Base-by-base conservation (phyloP, 2,888 invertebrate species). In the Volucella bombylans region DNA sequence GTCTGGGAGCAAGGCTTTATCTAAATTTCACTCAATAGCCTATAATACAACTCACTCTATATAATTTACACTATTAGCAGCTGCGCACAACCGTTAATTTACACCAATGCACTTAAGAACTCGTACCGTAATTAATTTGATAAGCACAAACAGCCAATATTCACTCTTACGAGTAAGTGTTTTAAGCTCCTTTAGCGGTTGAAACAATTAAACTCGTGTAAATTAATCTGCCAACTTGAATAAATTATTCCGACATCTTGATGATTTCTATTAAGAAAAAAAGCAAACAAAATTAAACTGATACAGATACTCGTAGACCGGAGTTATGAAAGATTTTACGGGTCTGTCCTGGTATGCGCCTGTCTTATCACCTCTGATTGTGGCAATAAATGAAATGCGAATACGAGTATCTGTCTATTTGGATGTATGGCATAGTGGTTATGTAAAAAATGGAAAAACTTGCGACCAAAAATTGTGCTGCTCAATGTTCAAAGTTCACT, bases 401-500 rank as follows among this genome's bases (percentile, higher is more conserved):
- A 31, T 2, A 23, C 18, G 18, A 23, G 18, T 23, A 23, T 31
- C 31, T 31, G 31, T 6, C 6, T 31, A 31, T 31, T 6, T 31
- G 31, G 3, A 23, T 2, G 23, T 23, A 23, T 23, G 3, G 23
- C 23, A 23, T 12, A 57, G 39, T 57, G n/a, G 43, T 67, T 55
- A 47, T 14, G 14, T 67, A 52, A 54, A 67, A 67, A 18, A 23
- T 8, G 52, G 49, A 52, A 31, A 61, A 61, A 50, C 71, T 52
- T 62, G 31, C 71, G 71, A 61, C 31, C 6, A 31, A 43, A 12
- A 50, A 18, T 50, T 43, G 43, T 50, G 50, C 52, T 41, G 61
- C 10, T 61, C 39, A 52, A 43, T 52, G 61, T 14, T n/a, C 61
- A 72, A 72, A 72, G 71, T 61, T 59, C 61, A 8, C 14, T 31